Conservation (phyloP, 1,140 invertebrate species). For the Panulirus ornatus region DNA sequence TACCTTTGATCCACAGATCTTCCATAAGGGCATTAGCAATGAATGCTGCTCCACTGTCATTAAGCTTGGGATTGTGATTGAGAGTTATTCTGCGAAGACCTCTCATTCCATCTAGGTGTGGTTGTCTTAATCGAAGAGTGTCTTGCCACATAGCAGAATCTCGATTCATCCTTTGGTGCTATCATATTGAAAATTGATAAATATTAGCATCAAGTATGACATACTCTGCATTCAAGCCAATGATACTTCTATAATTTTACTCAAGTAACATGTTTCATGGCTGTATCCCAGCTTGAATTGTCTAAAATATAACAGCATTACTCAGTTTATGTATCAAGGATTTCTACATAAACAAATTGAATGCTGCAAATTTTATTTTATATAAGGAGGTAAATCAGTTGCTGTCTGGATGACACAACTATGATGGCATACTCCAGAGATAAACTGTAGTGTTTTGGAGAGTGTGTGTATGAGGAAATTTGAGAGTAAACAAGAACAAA, state of each 20-base stretch:
- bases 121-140: constrained; percentile 42
- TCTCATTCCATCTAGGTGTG: constrained; percentile 57
- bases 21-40: constrained; percentile 34
- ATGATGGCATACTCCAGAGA: too few species aligned
- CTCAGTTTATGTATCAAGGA: neutral
- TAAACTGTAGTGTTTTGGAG: neutral
- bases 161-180: constrained; percentile 59
- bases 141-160: constrained; percentile 66
- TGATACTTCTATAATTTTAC: neutral
- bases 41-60: constrained; percentile 17
- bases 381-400: neutral
- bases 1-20: constrained; percentile 64
- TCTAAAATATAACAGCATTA: neutral
- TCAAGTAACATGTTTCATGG: neutral
- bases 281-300: neutral
- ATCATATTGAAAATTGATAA: neutral
- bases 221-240: neutral
- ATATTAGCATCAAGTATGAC: neutral
- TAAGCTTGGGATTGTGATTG: constrained; percentile 45
- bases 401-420: neutral
- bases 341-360: neutral
- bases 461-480: neutral
- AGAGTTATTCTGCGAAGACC: constrained; percentile 50
- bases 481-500: too few species aligned
- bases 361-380: neutral